Percentiles rank a stretch among this genome's conserved stretches.
These are phyloP conservation scores for Sycophila texana DNA, from an alignment of 2,888 invertebrate genomes.

Conservation along the genomic window DNA sequence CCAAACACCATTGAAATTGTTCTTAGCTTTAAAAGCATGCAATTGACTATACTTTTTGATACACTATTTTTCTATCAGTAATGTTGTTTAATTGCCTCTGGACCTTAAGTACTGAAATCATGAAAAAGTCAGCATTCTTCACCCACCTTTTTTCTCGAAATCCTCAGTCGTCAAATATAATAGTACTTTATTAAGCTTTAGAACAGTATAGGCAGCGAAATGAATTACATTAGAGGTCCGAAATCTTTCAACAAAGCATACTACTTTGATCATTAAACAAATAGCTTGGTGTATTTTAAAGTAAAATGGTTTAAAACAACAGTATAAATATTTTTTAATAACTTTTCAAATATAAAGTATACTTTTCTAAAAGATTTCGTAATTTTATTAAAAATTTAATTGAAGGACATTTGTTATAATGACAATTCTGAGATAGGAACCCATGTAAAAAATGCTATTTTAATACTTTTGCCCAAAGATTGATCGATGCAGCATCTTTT, in stretches of 20 bases:
- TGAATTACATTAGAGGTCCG: conserved; percentile 44
- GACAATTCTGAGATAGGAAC: conserved; percentile 25
- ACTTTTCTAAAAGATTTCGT: conserved; percentile 49
- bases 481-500: conserved; percentile 47
- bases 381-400: conserved; percentile 39
- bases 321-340: neutral
- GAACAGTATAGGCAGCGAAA: conserved; percentile 53
- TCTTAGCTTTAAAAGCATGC: conserved; percentile 55
- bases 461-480: conserved; percentile 31
- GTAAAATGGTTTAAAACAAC: neutral
- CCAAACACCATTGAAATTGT: conserved; percentile 52
- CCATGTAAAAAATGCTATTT: conserved; percentile 50
- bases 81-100: conserved; percentile 41
- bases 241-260: conserved; percentile 49
- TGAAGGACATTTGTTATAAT: conserved; percentile 41
- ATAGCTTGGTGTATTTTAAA: neutral
- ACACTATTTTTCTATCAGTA: conserved; percentile 52
- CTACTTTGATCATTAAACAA: neutral
- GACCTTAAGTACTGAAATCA: conserved; percentile 59
- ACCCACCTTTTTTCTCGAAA: conserved; percentile 71
- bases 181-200: conserved; percentile 55
- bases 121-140: conserved; percentile 69
- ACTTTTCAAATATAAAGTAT: neutral
- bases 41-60: conserved; percentile 53
- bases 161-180: conserved; percentile 57